These are phyloP conservation scores for Malaclemys terrapin DNA, from an alignment of 2,113 vertebrate genomes.

Conservation along the genomic window DNA sequence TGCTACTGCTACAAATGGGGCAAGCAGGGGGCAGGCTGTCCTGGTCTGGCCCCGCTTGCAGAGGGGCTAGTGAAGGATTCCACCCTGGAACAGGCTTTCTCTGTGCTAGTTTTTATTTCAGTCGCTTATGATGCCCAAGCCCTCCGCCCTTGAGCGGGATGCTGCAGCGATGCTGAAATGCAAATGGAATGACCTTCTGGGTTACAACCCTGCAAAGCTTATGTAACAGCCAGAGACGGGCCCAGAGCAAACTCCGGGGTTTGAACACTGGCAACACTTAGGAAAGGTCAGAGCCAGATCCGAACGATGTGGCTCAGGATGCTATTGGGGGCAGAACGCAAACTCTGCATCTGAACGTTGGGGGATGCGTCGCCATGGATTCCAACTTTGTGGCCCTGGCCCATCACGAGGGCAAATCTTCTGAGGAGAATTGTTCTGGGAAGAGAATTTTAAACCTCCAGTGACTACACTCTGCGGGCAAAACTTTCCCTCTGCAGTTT, in stretches of 20 bases:
- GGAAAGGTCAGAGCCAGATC: background rate
- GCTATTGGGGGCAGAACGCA: too few relatives aligned
- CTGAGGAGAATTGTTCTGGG: background rate
- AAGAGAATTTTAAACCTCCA: background rate
- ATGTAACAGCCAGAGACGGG: background rate
- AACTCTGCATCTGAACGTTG: background rate
- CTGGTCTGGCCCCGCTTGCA: background rate
- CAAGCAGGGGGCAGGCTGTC: background rate
- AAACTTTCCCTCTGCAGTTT: background rate
- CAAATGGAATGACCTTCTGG: background rate
- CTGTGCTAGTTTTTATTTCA: constrained; percentile 12
- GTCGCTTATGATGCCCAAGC: constrained; percentile 45
- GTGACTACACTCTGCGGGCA: background rate
- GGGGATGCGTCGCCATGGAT: background rate
- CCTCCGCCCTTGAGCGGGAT: constrained; percentile 61
- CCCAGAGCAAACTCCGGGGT: background rate
- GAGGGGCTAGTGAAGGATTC: background rate
- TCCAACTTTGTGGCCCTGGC: background rate
- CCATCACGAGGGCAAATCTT: background rate
- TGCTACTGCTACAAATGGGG: background rate
- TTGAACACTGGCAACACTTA: accelerated
- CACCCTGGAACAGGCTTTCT: constrained; percentile 14
- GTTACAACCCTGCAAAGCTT: background rate
- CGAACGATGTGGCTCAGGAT: background rate
- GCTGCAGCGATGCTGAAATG: constrained; percentile 29